Base-by-base conservation (phyloP, 2,888 invertebrate genomes). In the Hoplodrina blanda region DNA sequence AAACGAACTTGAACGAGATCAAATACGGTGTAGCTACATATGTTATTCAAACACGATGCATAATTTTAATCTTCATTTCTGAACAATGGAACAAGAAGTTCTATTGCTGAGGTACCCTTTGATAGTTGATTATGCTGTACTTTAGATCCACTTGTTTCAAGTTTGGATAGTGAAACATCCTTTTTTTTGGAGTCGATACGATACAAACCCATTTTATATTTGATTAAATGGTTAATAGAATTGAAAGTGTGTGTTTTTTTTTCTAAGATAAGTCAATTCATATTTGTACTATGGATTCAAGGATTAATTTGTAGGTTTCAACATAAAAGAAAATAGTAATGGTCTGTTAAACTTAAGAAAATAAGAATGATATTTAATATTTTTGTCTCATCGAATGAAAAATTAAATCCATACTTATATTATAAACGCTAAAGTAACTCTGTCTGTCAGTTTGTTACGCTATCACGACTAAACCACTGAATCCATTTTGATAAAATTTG, bases 21-120 rank as follows among this genome's bases (percentile, higher is more conserved):
- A 57, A 56, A 81, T 81, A 78, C n/a, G 81, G 78, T 52, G 52
- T 44, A 77, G 41, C 50, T 62, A 77, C 78, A 77, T 77, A 69
- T 78, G 78, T 78, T 66, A 78, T 77, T 77, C 66, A 70, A 78
- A 70, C 41, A 53, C n/a, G 30, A 10, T 33, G 46, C 61, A 77
- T 77, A 67, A 78, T 81, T 80, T 46, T 61, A 63, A 76, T 76
- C 80, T 68, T 68, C 53, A 44, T n/a, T 2, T 44, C 19, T 80
- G 13, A 80, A 80, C 80, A 76, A 80, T 80, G 49, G 59, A 33
- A 50, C 62, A 80, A 68, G 53, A 75, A 50, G 41, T 41, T 10
- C 62, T 25, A 63, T 55, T 15, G 41, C 17, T 50, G 3, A 19
- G 10, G 8, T 13, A 5, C 13, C 17, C 20, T 57, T 55, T 2